These are phyloP conservation scores for Patella caerulea DNA, from an alignment of 2,888 invertebrate genomes.

Conservation along the genomic window DNA sequence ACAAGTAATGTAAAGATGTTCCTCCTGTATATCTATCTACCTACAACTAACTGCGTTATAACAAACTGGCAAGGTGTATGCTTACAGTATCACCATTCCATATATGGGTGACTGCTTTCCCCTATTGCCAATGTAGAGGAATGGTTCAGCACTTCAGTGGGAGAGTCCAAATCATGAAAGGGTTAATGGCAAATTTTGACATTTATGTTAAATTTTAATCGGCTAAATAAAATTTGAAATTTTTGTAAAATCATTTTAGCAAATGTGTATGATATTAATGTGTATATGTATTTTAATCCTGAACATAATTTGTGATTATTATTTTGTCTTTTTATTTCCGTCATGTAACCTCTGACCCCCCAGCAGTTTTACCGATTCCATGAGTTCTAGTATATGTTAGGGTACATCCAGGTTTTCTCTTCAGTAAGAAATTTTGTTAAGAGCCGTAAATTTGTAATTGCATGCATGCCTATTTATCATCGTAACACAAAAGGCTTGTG, in stretches of 20 bases:
- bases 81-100: neutral
- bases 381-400: neutral
- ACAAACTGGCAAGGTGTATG: neutral
- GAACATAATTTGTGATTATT: too few relatives aligned
- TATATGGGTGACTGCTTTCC: neutral
- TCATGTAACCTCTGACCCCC: neutral
- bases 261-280: too few relatives aligned
- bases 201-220: too few relatives aligned
- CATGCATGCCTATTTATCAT: constrained; percentile 65
- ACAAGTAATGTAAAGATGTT: too few relatives aligned
- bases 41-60: too few relatives aligned
- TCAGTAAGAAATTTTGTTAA: constrained; percentile 46
- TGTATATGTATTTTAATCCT: too few relatives aligned
- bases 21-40: too few relatives aligned
- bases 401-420: neutral
- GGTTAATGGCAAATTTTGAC: too few relatives aligned
- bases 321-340: too few relatives aligned
- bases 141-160: neutral
- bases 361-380: neutral
- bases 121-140: neutral
- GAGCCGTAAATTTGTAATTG: constrained; percentile 61
- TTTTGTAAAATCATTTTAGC: too few relatives aligned
- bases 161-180: neutral
- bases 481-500: constrained; percentile 32
- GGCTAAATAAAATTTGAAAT: too few relatives aligned